A percentile compares a stretch with the other conserved stretches of the same genome.
Conservation (phyloP, 2,113 vertebrate species). For the Scytalopus superciliaris region DNA sequence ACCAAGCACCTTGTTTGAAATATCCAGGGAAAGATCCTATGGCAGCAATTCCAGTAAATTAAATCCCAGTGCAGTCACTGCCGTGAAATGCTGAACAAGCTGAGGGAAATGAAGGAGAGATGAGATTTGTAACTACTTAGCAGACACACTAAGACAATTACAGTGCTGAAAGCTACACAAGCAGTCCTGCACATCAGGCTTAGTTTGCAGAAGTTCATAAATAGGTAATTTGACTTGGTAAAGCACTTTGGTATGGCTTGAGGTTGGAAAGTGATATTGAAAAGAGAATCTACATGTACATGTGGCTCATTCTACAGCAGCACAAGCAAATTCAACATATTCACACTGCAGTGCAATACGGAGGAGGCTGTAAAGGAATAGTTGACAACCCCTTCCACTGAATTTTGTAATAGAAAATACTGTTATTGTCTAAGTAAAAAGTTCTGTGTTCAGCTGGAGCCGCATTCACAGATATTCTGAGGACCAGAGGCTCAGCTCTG, state of each 20-base stretch:
- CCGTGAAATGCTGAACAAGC: not conserved
- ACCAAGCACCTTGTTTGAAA: fast-evolving
- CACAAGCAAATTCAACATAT: not conserved
- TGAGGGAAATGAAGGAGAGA: not conserved
- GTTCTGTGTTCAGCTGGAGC: constrained; percentile 21
- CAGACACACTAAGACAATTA: not conserved
- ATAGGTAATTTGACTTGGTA: not conserved
- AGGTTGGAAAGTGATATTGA: not conserved
- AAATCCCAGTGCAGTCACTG: not conserved
- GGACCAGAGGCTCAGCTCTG: not conserved
- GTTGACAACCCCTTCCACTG: not conserved
- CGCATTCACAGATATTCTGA: not conserved
- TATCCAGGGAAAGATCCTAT: not conserved
- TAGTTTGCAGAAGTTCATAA: not conserved
- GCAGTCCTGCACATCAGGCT: not conserved
- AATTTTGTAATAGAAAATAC: not conserved
- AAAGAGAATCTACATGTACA: not conserved
- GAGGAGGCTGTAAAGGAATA: not conserved
- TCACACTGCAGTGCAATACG: not conserved
- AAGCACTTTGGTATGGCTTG: not conserved
- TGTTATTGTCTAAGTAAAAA: not conserved
- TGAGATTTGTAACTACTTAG: not conserved
- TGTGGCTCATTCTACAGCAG: not conserved
- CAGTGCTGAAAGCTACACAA: not conserved
- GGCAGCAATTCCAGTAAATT: not conserved